phyloP scores from a whole-genome alignment of 2,797 vertebrate genomes.

The Rhinatrema bivittatum region DNA sequence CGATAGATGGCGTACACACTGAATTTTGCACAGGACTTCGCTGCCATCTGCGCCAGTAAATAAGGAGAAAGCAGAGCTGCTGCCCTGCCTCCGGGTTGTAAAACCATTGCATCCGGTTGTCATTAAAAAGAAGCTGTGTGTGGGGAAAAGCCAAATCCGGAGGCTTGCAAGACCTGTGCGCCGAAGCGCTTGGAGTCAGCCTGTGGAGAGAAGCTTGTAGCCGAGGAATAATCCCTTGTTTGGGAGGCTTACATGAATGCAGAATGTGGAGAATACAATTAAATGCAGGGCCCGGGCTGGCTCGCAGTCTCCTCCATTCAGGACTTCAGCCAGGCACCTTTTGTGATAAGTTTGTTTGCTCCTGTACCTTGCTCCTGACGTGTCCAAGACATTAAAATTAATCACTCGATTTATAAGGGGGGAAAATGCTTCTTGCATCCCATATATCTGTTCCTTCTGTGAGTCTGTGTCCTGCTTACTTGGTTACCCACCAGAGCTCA shows the following conservation, averaged over 20 bases:
- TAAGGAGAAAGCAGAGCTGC: too few species aligned
- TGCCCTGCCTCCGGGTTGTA: neutral
- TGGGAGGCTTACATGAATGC: constrained; percentile 6
- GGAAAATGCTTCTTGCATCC: too few species aligned
- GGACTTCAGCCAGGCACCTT: constrained; percentile 19
- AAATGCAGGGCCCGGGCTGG: constrained; percentile 5
- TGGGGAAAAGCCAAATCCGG: neutral
- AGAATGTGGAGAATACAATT: neutral
- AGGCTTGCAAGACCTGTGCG: constrained; percentile 1
- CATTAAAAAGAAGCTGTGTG: neutral
- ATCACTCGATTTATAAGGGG: too few species aligned
- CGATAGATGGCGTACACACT: too few species aligned
- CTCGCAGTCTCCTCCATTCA: constrained; percentile 11
- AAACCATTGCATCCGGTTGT: neutral
- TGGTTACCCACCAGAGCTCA: too few species aligned
- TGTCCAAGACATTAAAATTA: too few species aligned
- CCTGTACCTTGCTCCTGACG: too few species aligned
- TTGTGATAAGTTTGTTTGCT: constrained; percentile 11
- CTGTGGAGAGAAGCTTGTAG: neutral
- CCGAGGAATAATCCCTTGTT: constrained; percentile 3
- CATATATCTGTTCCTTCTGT: too few species aligned
- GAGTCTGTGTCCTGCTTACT: too few species aligned
- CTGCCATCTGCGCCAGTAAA: too few species aligned
- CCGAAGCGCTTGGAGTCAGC: too few species aligned
- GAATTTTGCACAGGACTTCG: too few species aligned